Conservation (phyloP, 1,140 invertebrate species). For the Tetragonula clypearis region DNA sequence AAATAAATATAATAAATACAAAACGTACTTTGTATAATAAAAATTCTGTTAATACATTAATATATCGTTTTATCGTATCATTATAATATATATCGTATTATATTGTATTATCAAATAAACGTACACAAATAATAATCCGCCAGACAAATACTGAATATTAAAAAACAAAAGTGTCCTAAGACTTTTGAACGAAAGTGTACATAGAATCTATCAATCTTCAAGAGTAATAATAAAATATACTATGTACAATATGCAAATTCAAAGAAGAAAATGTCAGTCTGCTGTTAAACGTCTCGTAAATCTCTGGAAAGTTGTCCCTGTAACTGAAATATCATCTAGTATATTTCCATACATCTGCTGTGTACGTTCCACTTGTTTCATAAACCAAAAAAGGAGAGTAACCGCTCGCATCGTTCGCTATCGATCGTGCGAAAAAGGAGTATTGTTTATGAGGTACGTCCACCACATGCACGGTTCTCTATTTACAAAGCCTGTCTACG, state of each 20-base stretch:
- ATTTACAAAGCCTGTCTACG: conserved; percentile 13
- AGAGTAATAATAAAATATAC: neutral
- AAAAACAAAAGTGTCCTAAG: no score
- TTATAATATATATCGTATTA: no score
- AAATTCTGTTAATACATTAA: no score
- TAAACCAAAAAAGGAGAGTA: conserved; percentile 26
- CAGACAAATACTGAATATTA: no score
- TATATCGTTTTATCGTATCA: no score
- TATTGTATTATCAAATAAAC: no score
- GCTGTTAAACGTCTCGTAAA: neutral
- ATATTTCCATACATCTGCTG: neutral
- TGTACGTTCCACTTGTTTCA: neutral
- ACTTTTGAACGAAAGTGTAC: no score
- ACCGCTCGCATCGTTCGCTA: conserved; percentile 25
- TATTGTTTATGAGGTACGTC: conserved; percentile 68
- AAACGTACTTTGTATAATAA: no score
- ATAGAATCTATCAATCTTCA: no score
- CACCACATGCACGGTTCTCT: conserved; percentile 11
- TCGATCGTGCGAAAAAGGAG: conserved; percentile 53
- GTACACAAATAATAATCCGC: no score
- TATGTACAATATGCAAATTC: no score
- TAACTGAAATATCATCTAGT: neutral
- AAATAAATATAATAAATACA: no score
- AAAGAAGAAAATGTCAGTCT: neutral
- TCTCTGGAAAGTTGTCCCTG: neutral